These are phyloP conservation scores for Abscondita cerata DNA, from an alignment of 2,888 invertebrate species.

Conservation along the genomic window DNA sequence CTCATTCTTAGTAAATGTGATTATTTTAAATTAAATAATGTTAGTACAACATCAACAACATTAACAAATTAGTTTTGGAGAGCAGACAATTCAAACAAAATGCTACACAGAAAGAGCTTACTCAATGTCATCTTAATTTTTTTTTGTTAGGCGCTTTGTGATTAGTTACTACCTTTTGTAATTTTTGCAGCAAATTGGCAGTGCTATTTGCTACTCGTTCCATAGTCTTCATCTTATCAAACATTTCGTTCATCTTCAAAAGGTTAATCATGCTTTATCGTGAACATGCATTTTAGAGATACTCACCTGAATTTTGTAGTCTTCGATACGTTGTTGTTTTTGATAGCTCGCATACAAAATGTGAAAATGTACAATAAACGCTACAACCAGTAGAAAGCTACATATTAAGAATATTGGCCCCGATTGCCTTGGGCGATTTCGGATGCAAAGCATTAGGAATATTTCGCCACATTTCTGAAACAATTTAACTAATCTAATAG, in stretches of 20 bases:
- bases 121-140: slow-evolving; percentile 35
- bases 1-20: too few relatives aligned
- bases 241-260: slow-evolving; percentile 57
- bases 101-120: too few relatives aligned
- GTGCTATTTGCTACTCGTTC: slow-evolving; percentile 51
- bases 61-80: too few relatives aligned
- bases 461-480: slow-evolving; percentile 37
- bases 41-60: too few relatives aligned
- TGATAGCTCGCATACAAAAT: slow-evolving; percentile 60
- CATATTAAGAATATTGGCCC: slow-evolving; percentile 46
- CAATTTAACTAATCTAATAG: background rate
- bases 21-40: too few relatives aligned
- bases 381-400: slow-evolving; percentile 47
- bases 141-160: slow-evolving; percentile 31
- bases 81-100: too few relatives aligned
- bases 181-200: slow-evolving; percentile 33
- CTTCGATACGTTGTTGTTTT: slow-evolving; percentile 58
- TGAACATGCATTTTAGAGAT: slow-evolving; percentile 7
- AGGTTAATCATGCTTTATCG: slow-evolving; percentile 13
- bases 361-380: slow-evolving; percentile 59
- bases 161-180: slow-evolving; percentile 27
- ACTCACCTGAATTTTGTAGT: slow-evolving; percentile 60
- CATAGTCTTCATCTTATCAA: slow-evolving; percentile 54
- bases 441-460: slow-evolving; percentile 45
- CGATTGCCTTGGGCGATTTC: slow-evolving; percentile 45